Evolutionary conservation across 1,140 invertebrate species (phyloP).

Genomic region (Reticulitermes speratus): DNA sequence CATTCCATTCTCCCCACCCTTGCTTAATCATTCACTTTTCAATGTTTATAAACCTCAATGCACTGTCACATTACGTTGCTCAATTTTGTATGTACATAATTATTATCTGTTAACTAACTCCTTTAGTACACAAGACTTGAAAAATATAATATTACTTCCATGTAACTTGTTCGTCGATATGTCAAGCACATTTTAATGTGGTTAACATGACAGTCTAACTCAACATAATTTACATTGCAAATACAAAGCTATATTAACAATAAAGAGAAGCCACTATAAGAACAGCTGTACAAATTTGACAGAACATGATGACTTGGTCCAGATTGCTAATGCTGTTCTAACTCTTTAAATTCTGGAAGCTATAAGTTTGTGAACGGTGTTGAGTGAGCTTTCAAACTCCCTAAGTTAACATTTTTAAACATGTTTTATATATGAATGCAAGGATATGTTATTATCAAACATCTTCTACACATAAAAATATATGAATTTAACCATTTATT

Average conservation of each 20-base stretch:
- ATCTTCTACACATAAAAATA: neutral
- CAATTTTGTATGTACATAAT: neutral
- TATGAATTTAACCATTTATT: neutral
- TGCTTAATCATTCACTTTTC: constrained; percentile 15
- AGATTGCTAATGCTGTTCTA: neutral
- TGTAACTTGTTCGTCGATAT: neutral
- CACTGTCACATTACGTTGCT: neutral
- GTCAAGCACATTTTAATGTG: neutral
- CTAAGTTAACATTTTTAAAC: too few species aligned
- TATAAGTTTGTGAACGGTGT: neutral
- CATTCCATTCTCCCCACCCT: neutral
- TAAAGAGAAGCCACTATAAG: neutral
- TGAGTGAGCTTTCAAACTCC: neutral
- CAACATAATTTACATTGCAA: neutral
- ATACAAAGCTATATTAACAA: neutral
- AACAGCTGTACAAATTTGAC: neutral
- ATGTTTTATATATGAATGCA: too few species aligned
- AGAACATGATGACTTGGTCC: neutral
- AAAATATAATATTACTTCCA: neutral
- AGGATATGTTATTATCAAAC: neutral
- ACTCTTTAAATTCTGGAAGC: neutral
- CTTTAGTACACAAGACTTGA: neutral
- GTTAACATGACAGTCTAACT: neutral
- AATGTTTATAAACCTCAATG: neutral
- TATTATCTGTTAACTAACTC: neutral